Evolutionary conservation across 37 sponge, comb jelly and placozoan genomes (phyloP), one percentile per base, ranked within the genome.

Genomic region (Hormiphora californensis): DNA sequence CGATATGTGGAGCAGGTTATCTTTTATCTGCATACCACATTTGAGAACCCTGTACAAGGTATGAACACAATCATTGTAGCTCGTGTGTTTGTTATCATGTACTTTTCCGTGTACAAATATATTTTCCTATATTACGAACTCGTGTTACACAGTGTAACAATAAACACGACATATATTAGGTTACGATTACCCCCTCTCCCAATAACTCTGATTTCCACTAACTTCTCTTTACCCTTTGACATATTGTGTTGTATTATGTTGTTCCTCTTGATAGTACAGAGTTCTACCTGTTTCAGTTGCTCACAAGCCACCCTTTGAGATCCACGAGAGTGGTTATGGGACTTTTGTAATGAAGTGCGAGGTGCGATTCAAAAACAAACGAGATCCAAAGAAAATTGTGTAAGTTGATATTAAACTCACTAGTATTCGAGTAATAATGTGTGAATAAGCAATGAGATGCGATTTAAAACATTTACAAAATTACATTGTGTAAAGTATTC

Each of bases 1-100:
- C 89, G 93, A 51, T 95, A 95, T 88, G 92, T 98, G 9, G 95
- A 98, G 85, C 93, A 94, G 78, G 95, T 98, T 28, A 89, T 98
- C 85, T 98, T 98, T 65, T 65, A 90, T 69, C 88, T 98, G 11
- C 99, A 98, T 54, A 93, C 93, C 40, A 92, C 91, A 65, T 98
- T 95, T 85, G 69, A 91, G 0, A 94, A 93, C 62, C 95, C 95
- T 30, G 89, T 89, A 87, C 90, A 94, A 92, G 95, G 99, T 94
- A 89, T 40, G 55, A 49, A 30, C 8, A 21, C 22, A 2, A 1
- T 41, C 2, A 63, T 22, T 86, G 9, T 21, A 27, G 19, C 28
- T 86, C 21, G 65, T 17, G 33, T 11, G 15, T 21, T 25, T 11
- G 31, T 63, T 63, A n/a, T n/a, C n/a, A n/a, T n/a, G n/a, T n/a